Evolutionary conservation across 2,888 invertebrate genomes (phyloP), one percentile per base, ranked within the genome.

Genomic region (Sacculina carcini): DNA sequence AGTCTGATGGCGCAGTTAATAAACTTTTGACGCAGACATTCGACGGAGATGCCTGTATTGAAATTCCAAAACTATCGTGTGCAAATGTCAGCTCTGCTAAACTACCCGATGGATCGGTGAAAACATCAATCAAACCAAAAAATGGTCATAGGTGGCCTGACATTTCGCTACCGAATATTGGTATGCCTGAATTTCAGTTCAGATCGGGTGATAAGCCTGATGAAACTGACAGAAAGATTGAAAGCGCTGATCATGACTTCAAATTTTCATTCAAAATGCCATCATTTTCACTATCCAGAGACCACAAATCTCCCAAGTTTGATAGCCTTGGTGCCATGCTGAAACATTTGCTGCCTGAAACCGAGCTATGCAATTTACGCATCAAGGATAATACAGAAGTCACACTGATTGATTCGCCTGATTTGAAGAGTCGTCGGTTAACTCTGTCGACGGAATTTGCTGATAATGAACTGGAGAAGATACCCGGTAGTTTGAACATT

Each of bases 1-100:
- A n/a, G 1, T 16, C 34, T 36, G 34, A 36, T 5, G 34, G 34
- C n/a, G 16, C 5, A 2, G 16, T 36, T 14, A 36, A 36, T 14
- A 36, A 16, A 12, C 14, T 47, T 5, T 16, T 47, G 47, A 31
- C 24, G 16, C 42, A 16, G 7, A 44, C 34, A 14, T 31, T 42
- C n/a, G 40, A 52, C 9, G 48, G 31, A 10, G 48, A 39, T 38
- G 51, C 49, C 46, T 44, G 40, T 24, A 6, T 54, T 40, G 49
- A 48, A 12, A n/a, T 54, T 10, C 50, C 47, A 14, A 34, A 52
- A 16, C 21, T 44, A 23, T 51, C 48, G 16, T 29, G 39, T 23
- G 51, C 47, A 29, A 47, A 54, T 32, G 34, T 51, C 16, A n/a
- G 50, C 19, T 51, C 51, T 21, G 49, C 51, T 2, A 36, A 36